Percentiles rank a stretch among this genome's conserved stretches.
phyloP scores from a whole-genome alignment of 2,113 vertebrate species.

The Albula goreensis region DNA sequence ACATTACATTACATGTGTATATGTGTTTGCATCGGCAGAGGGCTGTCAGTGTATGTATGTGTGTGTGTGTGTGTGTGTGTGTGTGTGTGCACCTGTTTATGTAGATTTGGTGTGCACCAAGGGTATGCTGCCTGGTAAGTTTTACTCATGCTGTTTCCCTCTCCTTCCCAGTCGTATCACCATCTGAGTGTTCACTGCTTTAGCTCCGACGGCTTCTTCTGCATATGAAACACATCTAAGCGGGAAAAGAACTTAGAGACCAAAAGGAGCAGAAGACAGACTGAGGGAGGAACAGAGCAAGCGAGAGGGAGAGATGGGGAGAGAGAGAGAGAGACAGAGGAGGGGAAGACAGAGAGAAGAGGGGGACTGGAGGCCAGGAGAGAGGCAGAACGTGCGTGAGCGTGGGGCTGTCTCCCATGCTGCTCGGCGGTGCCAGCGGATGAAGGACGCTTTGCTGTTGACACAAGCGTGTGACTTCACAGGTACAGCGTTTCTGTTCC shows the following conservation, averaged over 20 bases:
- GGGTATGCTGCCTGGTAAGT: no score
- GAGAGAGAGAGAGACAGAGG: conserved; percentile 28
- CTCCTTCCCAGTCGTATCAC: conserved; percentile 22
- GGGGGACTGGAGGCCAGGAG: neutral
- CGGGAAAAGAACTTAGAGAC: neutral
- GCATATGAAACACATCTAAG: neutral
- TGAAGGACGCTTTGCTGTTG: conserved; percentile 1
- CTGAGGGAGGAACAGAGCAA: neutral
- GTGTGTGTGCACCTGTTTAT: no score
- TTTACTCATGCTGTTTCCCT: neutral
- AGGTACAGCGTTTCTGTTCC: neutral
- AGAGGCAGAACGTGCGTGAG: conserved; percentile 16
- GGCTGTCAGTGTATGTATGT: neutral
- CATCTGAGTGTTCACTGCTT: conserved; percentile 20
- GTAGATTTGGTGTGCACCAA: no score
- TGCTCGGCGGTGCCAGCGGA: neutral
- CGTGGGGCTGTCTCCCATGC: conserved; percentile 38
- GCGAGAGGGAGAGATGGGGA: neutral
- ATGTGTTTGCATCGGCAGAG: no score
- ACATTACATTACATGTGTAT: no score
- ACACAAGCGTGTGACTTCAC: conserved; percentile 10
- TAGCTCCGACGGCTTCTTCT: conserved; percentile 7
- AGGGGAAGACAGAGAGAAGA: neutral
- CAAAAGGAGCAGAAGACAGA: neutral
- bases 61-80: neutral